Percentiles rank a stretch among this genome's conserved stretches.
Conservation (phyloP, 2,113 vertebrate species). For the Dasyurus viverrinus region DNA sequence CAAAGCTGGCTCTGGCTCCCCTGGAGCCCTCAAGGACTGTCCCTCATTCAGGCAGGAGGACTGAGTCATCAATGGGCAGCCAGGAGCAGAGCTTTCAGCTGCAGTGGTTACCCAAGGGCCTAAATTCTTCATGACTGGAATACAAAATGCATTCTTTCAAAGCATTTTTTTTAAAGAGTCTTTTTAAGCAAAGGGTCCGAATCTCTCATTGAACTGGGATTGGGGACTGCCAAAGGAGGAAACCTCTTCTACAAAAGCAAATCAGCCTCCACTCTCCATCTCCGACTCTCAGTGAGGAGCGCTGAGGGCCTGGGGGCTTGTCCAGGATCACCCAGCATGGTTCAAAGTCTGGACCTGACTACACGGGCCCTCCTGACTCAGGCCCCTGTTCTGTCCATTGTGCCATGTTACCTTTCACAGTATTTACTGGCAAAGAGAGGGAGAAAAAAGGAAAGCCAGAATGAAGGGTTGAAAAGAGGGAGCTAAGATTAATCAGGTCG, state of each 20-base stretch:
- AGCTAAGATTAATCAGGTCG: background rate
- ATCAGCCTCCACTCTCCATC: background rate
- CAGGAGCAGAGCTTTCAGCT: background rate
- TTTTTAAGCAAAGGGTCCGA: background rate
- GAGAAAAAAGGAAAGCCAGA: background rate
- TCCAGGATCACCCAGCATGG: background rate
- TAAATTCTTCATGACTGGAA: background rate
- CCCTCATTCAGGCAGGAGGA: background rate
- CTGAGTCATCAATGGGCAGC: background rate
- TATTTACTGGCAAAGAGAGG: background rate
- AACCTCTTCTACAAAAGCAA: background rate
- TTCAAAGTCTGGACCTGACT: background rate
- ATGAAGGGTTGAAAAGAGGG: background rate
- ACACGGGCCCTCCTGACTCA: background rate
- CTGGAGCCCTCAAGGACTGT: too few relatives aligned
- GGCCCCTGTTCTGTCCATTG: background rate
- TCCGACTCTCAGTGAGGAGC: background rate
- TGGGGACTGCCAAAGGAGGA: background rate
- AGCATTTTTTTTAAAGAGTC: background rate
- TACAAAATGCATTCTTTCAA: background rate
- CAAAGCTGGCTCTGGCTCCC: background rate
- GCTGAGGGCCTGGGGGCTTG: background rate
- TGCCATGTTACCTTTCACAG: too few relatives aligned
- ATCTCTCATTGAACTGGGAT: background rate
- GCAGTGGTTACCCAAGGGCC: too few relatives aligned